Conservation (phyloP, 1,140 invertebrate species). For the Zelostemma sp. region DNA sequence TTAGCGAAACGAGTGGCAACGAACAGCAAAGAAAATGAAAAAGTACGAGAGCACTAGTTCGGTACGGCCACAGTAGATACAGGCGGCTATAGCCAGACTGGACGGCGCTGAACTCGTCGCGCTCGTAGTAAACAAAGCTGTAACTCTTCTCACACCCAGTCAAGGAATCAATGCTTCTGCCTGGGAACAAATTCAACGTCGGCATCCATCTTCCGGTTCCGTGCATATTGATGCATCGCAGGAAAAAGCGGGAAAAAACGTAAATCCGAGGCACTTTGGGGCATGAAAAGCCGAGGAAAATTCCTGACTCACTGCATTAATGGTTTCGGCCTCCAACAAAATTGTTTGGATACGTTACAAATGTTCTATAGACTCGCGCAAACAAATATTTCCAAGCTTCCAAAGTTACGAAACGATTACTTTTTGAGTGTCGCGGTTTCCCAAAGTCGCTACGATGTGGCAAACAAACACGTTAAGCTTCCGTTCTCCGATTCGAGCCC, state of each 20-base stretch:
- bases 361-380: too few species aligned
- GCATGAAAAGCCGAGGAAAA: not conserved
- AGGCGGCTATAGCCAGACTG: slow-evolving; percentile 60
- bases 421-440: slow-evolving; percentile 13
- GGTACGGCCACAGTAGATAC: slow-evolving; percentile 22
- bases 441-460: not conserved
- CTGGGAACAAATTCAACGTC: slow-evolving; percentile 49
- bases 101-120: slow-evolving; percentile 66
- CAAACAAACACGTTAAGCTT: slow-evolving; percentile 34
- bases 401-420: not conserved
- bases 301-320: too few species aligned
- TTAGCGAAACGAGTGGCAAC: not conserved
- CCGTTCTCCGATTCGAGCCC: slow-evolving; percentile 1
- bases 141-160: slow-evolving; percentile 64
- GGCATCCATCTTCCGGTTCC: slow-evolving; percentile 59
- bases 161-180: slow-evolving; percentile 66
- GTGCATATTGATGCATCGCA: slow-evolving; percentile 58
- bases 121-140: slow-evolving; percentile 69
- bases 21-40: slow-evolving; percentile 13
- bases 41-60: slow-evolving; percentile 14
- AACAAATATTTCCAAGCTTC: slow-evolving; percentile 16
- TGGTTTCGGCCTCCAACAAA: not conserved
- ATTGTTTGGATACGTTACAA: too few species aligned
- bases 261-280: slow-evolving; percentile 15
- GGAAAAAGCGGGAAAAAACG: slow-evolving; percentile 25